Evolutionary conservation across 2,113 vertebrate species (phyloP).

Genomic region (Morone chrysops): DNA sequence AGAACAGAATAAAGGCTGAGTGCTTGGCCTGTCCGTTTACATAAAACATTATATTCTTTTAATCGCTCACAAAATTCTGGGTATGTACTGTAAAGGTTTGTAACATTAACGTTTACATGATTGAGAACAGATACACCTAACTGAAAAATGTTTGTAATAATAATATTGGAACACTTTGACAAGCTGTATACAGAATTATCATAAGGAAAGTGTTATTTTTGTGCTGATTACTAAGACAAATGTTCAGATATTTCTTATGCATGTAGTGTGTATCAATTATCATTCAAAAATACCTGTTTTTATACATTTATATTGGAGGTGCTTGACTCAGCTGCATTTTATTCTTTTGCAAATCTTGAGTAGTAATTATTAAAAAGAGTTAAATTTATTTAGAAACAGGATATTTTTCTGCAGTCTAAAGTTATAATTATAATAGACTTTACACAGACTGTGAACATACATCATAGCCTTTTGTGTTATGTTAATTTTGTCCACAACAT

Average conservation of each 20-base stretch:
- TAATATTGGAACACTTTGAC: slow-evolving; percentile 42
- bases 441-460: slow-evolving; percentile 22
- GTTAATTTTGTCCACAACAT: slow-evolving; percentile 49
- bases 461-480: slow-evolving; percentile 14
- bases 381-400: slow-evolving; percentile 9
- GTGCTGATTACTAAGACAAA: slow-evolving; percentile 47
- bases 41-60: slow-evolving; percentile 49
- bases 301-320: slow-evolving; percentile 56
- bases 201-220: slow-evolving; percentile 43
- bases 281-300: slow-evolving; percentile 55
- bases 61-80: slow-evolving; percentile 58
- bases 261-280: slow-evolving; percentile 50
- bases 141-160: slow-evolving; percentile 45
- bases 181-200: slow-evolving; percentile 35
- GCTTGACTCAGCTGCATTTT: slow-evolving; percentile 43
- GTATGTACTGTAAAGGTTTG: slow-evolving; percentile 57
- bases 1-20: slow-evolving; percentile 49
- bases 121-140: slow-evolving; percentile 47
- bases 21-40: slow-evolving; percentile 60
- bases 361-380: slow-evolving; percentile 34
- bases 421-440: slow-evolving; percentile 30
- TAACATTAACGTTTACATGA: slow-evolving; percentile 62
- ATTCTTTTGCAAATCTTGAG: slow-evolving; percentile 13
- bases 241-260: slow-evolving; percentile 41
- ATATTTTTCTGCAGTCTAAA: slow-evolving; percentile 20